These are phyloP conservation scores for Petrocephalus sullivani DNA, from an alignment of 2,797 vertebrate genomes.

Conservation along the genomic window DNA sequence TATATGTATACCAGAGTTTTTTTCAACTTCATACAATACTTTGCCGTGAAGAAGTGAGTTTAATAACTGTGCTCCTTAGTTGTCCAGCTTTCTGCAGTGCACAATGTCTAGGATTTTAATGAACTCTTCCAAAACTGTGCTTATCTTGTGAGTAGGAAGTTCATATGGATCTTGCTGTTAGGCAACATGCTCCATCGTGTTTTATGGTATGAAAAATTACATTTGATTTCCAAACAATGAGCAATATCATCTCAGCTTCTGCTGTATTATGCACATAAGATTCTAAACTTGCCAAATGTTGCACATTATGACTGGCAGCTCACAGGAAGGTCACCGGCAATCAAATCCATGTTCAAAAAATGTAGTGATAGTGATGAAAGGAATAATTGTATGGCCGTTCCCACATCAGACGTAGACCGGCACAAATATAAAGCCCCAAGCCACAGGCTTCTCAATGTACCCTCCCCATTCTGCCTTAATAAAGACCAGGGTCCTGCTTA, in stretches of 20 bases:
- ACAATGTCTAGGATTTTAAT: neutral
- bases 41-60: neutral
- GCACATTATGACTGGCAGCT: neutral
- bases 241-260: neutral
- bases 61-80: neutral
- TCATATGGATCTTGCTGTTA: neutral
- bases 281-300: neutral
- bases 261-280: neutral
- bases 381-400: neutral
- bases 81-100: neutral
- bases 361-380: neutral
- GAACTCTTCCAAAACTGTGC: neutral
- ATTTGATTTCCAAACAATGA: neutral
- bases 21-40: neutral
- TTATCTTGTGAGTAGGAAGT: neutral
- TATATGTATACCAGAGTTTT: neutral
- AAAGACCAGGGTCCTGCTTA: conserved; percentile 28
- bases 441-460: neutral
- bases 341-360: neutral
- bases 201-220: neutral
- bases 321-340: neutral
- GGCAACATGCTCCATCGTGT: neutral
- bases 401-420: neutral
- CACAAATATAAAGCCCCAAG: neutral
- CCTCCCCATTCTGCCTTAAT: conserved; percentile 24